Base-by-base conservation (phyloP, 2,797 vertebrate genomes). In the Crossoptilon crossoptilon region DNA sequence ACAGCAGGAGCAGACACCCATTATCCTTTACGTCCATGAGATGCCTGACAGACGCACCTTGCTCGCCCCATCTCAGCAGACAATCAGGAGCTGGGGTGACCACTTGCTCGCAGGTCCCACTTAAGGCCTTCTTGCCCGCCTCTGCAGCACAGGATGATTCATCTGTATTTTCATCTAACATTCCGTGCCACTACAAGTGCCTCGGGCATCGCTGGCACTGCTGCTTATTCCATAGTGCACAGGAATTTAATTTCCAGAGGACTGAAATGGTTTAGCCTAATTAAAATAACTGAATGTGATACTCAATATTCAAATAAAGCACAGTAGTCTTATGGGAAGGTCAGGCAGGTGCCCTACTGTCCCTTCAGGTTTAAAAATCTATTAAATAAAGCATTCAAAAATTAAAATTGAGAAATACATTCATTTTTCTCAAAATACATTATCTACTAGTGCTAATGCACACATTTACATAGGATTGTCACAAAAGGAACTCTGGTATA, bases 201-300 rank as follows among this genome's bases (percentile, higher is more conserved):
- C 85, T 91, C 56, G 90, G 88, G 91, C 90, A 73, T 44, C 88
- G 44, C 64, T 95, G 91, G 74, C 77, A 90, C 48, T 37, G 55
- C 35, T 26, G 49, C 66, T 76, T 37, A 7, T 53, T 95, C 64
- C 90, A 83, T 39, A 37, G 23, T 21, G 60, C 37, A 60, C 24
- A 70, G 77, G 64, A 86, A 94, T 76, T 91, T 90, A 53, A 88
- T 71, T 94, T 94, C 83, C 77, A 84, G 29, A 35, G 76, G 60
- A 79, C 29, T 79, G 48, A 82, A 88, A 89, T 53, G 0, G 5
- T 81, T 93, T 91, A 72, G 37, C 49, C 74, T 79, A 85, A 89
- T 43, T 83, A 60, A 75, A 87, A 75, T 90, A 84, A 94, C 78
- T 73, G 87, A 51, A 78, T 43, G 88, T 44, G 67, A 60, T 64